Base-by-base conservation (phyloP, 2,113 vertebrate genomes). In the Etheostoma spectabile region DNA sequence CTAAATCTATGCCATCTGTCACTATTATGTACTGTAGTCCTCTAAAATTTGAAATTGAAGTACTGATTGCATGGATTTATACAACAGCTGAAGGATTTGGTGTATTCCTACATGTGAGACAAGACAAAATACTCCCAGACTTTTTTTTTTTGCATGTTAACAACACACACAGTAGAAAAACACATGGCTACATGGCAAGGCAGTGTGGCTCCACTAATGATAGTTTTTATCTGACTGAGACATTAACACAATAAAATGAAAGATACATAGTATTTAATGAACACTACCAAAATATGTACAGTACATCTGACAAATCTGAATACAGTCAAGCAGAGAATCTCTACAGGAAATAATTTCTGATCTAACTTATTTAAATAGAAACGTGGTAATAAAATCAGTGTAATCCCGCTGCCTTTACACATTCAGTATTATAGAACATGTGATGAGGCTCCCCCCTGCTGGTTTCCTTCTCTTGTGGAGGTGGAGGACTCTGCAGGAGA, bases 361-460 rank as follows among this genome's bases (percentile, higher is more conserved):
- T 8, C 19, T 51, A 42, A 75, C 24, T 78, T 35, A 65, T 35
- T 60, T 42, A 83, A 62, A 71, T 33, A 51, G 68, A 80, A 82
- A 74, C 38, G 65, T 60, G 22, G 49, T 52, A 56, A 80, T 67
- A 52, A 79, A 53, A 59, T 19, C 22, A 49, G 6, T 64, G 48
- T 63, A 48, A 63, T 71, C 64, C 74, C 0, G 8, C 51, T 65
- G 51, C 22, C 27, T 66, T 52, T 55, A 12, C 57, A 74, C 33
- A 61, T 71, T 71, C 33, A 38, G 57, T 65, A 63, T 15, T 38
- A 74, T 68, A 63, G 64, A 72, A 57, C 69, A 61, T 73, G 73
- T 86, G 77, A 84, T 61, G 76, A 74, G 61, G 60, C 64, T 46
- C 79, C 79, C 79, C 52, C 82, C 70, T 73, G 78, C 86, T 79